A percentile compares a stretch with the other conserved stretches of the same genome.
Conservation (phyloP, 2,797 vertebrate species). For the Chelon labrosus region DNA sequence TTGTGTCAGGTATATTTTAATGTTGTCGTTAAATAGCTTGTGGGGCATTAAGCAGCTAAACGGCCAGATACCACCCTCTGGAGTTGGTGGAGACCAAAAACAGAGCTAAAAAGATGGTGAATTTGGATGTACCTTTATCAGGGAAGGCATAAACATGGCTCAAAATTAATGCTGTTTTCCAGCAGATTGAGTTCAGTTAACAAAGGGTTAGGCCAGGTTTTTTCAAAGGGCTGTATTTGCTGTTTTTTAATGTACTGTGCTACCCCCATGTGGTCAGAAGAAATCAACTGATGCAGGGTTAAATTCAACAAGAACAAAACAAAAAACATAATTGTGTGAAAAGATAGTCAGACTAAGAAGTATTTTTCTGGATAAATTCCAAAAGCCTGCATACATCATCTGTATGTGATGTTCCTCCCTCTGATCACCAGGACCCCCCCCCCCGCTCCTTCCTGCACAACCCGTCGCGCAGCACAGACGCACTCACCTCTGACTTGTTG, state of each 20-base stretch:
- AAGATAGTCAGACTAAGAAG: background rate
- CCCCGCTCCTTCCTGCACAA: no score
- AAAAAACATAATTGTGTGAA: background rate
- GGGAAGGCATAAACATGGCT: background rate
- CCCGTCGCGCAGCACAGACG: background rate
- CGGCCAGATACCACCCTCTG: background rate
- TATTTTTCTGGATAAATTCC: background rate
- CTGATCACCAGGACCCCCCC: no score
- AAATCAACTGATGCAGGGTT: background rate
- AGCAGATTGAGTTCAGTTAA: no score
- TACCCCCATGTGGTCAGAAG: conserved; percentile 9
- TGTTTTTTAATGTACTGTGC: conserved; percentile 4
- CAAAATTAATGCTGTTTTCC: background rate
- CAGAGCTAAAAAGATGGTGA: background rate
- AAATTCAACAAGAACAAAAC: background rate
- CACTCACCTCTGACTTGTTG: conserved; percentile 94
- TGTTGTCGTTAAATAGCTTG: no score
- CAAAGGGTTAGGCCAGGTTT: background rate
- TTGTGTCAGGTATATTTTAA: no score
- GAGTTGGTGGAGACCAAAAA: background rate
- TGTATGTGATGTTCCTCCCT: no score
- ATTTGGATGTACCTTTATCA: background rate
- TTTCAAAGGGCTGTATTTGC: no score
- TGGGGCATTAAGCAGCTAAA: background rate
- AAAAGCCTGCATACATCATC: no score